These are phyloP conservation scores for Asobara japonica DNA, from an alignment of 1,140 invertebrate species.

Conservation along the genomic window DNA sequence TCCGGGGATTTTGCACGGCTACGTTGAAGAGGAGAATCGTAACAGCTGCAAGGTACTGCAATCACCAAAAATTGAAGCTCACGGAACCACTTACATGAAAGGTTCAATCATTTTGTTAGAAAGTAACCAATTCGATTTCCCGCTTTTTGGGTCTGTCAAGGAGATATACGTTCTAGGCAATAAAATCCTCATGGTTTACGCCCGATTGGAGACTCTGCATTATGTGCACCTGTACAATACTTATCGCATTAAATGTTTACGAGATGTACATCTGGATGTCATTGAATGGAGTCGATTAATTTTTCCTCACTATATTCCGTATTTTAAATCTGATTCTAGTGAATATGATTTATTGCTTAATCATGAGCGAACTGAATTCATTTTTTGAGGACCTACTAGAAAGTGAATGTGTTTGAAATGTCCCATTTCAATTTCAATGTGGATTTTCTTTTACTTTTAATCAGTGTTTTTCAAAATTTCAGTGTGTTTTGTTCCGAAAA, in stretches of 20 bases:
- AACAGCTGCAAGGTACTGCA: neutral
- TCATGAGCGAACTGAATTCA: conserved; percentile 11
- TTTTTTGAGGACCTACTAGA: too few species aligned
- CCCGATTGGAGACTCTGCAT: neutral
- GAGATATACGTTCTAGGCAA: neutral
- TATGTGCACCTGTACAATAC: neutral
- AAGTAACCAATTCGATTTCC: conserved; percentile 6
- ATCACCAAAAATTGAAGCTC: conserved; percentile 13
- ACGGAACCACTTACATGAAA: neutral
- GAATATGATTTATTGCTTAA: conserved; percentile 9
- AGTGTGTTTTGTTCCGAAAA: too few species aligned
- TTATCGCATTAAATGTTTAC: neutral
- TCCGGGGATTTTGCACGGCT: conserved; percentile 21
- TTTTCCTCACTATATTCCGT: neutral
- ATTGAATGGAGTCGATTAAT: neutral
- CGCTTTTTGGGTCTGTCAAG: neutral
- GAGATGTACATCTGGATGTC: neutral
- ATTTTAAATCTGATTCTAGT: neutral
- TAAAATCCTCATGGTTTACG: neutral
- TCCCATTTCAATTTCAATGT: too few species aligned
- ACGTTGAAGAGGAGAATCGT: neutral
- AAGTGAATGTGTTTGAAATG: too few species aligned
- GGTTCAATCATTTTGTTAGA: conserved; percentile 14
- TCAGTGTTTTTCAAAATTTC: too few species aligned
- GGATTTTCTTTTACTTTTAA: too few species aligned